phyloP scores from a whole-genome alignment of 1,140 invertebrate genomes.

The Phocides pigmalion region DNA sequence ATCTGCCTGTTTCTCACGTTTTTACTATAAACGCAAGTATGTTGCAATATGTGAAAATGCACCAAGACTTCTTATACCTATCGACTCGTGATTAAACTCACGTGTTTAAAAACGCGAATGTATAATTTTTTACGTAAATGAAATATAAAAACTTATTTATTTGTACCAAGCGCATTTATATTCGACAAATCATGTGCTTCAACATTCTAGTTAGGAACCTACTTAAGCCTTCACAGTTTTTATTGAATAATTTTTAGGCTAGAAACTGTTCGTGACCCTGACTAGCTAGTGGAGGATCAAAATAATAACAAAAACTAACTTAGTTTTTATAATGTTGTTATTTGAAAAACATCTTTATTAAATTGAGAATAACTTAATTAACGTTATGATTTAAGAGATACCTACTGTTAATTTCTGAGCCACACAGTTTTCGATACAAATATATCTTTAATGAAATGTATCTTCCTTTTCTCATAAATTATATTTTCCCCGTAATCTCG shows the following conservation, averaged over 20 bases:
- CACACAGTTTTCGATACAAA: background rate
- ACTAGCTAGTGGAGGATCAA: background rate
- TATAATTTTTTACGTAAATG: background rate
- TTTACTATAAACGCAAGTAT: constrained; percentile 11
- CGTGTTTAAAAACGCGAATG: background rate
- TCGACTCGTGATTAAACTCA: background rate
- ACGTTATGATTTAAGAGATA: no score
- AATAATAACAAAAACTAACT: background rate
- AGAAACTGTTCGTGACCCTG: constrained; percentile 18
- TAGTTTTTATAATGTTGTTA: constrained; percentile 2
- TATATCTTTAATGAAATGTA: constrained; percentile 9
- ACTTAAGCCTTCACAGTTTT: constrained; percentile 26
- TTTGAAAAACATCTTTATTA: constrained; percentile 3
- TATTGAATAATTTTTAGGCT: constrained; percentile 26
- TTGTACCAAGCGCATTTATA: constrained; percentile 1
- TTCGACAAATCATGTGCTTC: constrained; percentile 16
- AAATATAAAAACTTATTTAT: background rate
- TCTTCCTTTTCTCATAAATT: constrained; percentile 25
- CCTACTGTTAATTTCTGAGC: background rate
- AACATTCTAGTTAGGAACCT: constrained; percentile 15
- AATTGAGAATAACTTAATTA: background rate
- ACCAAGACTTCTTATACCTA: background rate
- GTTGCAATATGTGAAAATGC: constrained; percentile 2
- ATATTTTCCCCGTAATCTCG: constrained; percentile 26
- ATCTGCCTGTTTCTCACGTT: constrained; percentile 3